phyloP scores from a whole-genome alignment of 2,888 invertebrate genomes.

The Ectropis crepuscularia region DNA sequence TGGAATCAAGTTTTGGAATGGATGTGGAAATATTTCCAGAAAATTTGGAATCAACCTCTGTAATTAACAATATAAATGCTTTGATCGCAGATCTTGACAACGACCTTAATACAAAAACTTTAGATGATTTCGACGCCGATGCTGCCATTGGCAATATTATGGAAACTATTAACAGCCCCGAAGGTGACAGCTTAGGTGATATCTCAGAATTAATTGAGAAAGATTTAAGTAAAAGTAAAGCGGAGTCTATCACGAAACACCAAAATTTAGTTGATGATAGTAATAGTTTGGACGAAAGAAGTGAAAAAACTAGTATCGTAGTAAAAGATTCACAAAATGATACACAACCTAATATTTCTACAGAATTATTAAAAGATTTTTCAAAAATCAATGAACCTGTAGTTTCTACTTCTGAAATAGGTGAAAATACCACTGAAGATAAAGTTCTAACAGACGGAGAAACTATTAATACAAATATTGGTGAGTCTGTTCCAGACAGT shows the following conservation, averaged over 20 bases:
- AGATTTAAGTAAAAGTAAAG: slow-evolving; percentile 41
- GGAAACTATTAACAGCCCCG: slow-evolving; percentile 53
- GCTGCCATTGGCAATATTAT: slow-evolving; percentile 65
- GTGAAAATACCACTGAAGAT: slow-evolving; percentile 35
- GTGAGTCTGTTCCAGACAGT: slow-evolving; percentile 66
- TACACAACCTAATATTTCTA: neutral
- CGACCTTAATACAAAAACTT: slow-evolving; percentile 59
- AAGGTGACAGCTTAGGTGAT: slow-evolving; percentile 44
- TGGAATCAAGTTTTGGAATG: slow-evolving; percentile 56
- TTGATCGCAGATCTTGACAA: slow-evolving; percentile 71
- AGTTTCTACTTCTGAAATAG: slow-evolving; percentile 61
- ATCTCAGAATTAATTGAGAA: slow-evolving; percentile 49
- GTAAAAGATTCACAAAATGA: neutral
- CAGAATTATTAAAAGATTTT: slow-evolving; percentile 3
- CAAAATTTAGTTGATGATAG: slow-evolving; percentile 1
- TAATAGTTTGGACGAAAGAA: neutral
- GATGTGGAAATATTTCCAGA: slow-evolving; percentile 71
- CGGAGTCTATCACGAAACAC: too few relatives aligned
- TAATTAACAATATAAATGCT: slow-evolving; percentile 70
- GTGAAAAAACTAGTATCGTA: neutral
- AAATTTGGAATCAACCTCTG: slow-evolving; percentile 62
- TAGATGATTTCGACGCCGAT: slow-evolving; percentile 56
- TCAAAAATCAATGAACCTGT: slow-evolving; percentile 49
- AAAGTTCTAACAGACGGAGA: slow-evolving; percentile 23
- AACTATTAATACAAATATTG: slow-evolving; percentile 38